Evolutionary conservation across 2,113 vertebrate species (phyloP).

Genomic region (Sminthopsis crassicaudata): DNA sequence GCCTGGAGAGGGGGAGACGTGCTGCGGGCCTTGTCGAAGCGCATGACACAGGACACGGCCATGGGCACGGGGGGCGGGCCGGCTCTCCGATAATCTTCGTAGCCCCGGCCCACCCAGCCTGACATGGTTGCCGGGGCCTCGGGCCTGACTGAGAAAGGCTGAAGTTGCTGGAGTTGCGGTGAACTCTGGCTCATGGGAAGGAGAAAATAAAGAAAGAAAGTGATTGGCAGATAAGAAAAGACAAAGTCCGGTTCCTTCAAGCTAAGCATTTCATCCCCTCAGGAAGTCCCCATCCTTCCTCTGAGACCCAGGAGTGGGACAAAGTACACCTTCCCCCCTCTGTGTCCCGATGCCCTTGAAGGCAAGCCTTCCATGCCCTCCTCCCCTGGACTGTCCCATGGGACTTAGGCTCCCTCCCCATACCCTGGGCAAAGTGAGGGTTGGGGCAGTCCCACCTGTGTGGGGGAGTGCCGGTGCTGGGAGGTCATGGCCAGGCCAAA

Average conservation of each 20-base stretch:
- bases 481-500: conserved; percentile 88
- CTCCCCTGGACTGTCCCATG: too few species aligned
- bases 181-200: conserved; percentile 73
- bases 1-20: conserved; percentile 56
- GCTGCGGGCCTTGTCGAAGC: conserved; percentile 42
- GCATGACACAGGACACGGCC: conserved; percentile 64
- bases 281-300: background rate
- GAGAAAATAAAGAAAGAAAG: conserved; percentile 40
- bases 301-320: background rate
- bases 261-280: background rate
- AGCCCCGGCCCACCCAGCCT: conserved; percentile 91
- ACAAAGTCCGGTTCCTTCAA: background rate
- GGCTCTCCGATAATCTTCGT: conserved; percentile 92
- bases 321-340: background rate
- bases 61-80: conserved; percentile 79
- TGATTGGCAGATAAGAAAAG: background rate
- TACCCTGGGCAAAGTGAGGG: conserved; percentile 45
- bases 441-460: conserved; percentile 81
- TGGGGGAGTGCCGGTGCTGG: conserved; percentile 78
- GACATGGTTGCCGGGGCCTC: conserved; percentile 87
- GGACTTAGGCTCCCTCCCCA: background rate
- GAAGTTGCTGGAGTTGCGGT: conserved; percentile 86
- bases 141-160: conserved; percentile 87
- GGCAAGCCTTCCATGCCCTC: background rate
- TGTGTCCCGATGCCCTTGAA: background rate